Percentiles rank a stretch among this genome's conserved stretches.
These are phyloP conservation scores for Cephus runcator DNA, from an alignment of 2,888 invertebrate species.

Conservation along the genomic window DNA sequence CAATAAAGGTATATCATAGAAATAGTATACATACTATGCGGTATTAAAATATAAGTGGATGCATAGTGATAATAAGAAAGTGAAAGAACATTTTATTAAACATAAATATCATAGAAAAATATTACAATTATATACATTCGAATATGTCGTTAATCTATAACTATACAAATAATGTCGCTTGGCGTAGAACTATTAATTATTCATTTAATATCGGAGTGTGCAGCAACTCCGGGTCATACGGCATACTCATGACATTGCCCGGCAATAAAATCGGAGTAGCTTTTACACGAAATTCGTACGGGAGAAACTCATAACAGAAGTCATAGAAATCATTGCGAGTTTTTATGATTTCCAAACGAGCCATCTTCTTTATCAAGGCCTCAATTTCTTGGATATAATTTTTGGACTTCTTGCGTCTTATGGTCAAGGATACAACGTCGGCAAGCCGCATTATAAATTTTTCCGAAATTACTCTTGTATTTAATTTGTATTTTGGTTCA, in stretches of 20 bases:
- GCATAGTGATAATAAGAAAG: no score
- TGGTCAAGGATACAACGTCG: slow-evolving; percentile 28
- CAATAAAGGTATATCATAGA: no score
- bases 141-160: no score
- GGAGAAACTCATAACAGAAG: slow-evolving; percentile 54
- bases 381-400: slow-evolving; percentile 43
- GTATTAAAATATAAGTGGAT: no score
- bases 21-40: no score
- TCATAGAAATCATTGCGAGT: slow-evolving; percentile 51
- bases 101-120: no score
- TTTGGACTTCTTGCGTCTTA: slow-evolving; percentile 41
- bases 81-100: no score
- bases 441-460: slow-evolving; percentile 41
- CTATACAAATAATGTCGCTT: no score
- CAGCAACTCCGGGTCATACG: slow-evolving; percentile 40
- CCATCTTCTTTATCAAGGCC: slow-evolving; percentile 48
- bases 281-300: slow-evolving; percentile 52
- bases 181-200: no score
- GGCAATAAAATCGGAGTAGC: slow-evolving; percentile 52
- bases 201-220: slow-evolving; percentile 34
- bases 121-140: no score
- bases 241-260: slow-evolving; percentile 49
- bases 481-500: slow-evolving; percentile 41
- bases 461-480: slow-evolving; percentile 46
- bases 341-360: slow-evolving; percentile 44